Base-by-base conservation (phyloP, 2,113 vertebrate genomes). In the Vidua macroura region DNA sequence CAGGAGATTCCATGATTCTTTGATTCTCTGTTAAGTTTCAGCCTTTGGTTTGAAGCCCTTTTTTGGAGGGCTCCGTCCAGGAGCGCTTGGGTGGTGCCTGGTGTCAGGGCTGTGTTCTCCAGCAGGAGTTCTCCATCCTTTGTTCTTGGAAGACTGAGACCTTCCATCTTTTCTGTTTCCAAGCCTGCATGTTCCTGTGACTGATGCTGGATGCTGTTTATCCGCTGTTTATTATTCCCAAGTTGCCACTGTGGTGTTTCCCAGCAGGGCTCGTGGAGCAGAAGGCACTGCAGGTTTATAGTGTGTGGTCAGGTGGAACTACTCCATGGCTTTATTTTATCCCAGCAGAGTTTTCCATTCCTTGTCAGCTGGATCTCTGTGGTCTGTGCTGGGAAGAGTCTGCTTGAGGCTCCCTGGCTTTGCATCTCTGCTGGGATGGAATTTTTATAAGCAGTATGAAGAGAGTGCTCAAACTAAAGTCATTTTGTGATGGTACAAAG, bases 21-120 rank as follows among this genome's bases (percentile, higher is more conserved):
- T 58, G 28, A 10, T 31, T 64, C n/a, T 59, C 6, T 67, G 48
- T 62, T 13, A 22, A 66, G 11, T 41, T 90, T 48, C 37, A 49
- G 41, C 20, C 28, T 90, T 44, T 46, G 15, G 39, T 41, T 41
- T 55, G 21, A 70, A 62, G 27, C 41, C 43, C 23, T 64, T 62
- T 74, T 76, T 19, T 15, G 21, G 33, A 33, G 19, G 33, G 17
- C 11, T 53, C 17, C 1, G 1, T 46, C 7, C 0, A 0, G 2
- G 23, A 64, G 31, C 0, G 0, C n/a, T 46, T 0, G 0, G 4
- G 22, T 5, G 5, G 8, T 53, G 59, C 37, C 6, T 21, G 10
- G 9, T 49, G 21, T 41, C 27, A 21, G 55, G 44, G 28, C 52
- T 59, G 18, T 27, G 31, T 23, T 4, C 28, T 74, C 53, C 80